Evolutionary conservation across 2,113 vertebrate genomes (phyloP).

Genomic region (Heloderma charlesbogerti): DNA sequence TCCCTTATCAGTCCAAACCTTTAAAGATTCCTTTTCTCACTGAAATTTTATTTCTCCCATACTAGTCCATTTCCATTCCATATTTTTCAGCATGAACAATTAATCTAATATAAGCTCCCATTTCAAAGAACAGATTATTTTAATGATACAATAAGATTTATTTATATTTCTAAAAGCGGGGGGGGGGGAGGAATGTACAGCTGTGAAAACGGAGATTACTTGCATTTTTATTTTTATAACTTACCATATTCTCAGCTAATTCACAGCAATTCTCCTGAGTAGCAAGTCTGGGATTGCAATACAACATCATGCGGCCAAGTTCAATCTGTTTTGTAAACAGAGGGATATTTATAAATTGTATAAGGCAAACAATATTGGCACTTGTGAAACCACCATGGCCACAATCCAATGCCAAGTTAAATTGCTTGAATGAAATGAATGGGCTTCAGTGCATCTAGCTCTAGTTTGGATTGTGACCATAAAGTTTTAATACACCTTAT

Average conservation of each 20-base stretch:
- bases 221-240: conserved; percentile 47
- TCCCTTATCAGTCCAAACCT: neutral
- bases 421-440: neutral
- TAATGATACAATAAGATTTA: neutral
- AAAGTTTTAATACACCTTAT: neutral
- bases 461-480: neutral
- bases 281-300: conserved; percentile 87
- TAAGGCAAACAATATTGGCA: neutral
- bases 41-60: neutral
- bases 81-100: neutral
- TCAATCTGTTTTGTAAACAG: conserved; percentile 85
- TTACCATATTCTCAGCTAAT: conserved; percentile 84
- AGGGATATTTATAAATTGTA: neutral
- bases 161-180: neutral
- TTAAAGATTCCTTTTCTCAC: neutral
- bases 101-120: neutral
- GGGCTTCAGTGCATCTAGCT: neutral
- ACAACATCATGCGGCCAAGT: conserved; percentile 87
- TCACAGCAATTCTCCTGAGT: conserved; percentile 90
- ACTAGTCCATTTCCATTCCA: neutral
- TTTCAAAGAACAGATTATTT: neutral
- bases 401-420: neutral
- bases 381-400: neutral
- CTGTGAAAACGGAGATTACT: neutral
- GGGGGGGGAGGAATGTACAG: conserved; percentile 29